These are phyloP conservation scores for Melanotus villosus DNA, from an alignment of 2,888 invertebrate species.

Conservation along the genomic window DNA sequence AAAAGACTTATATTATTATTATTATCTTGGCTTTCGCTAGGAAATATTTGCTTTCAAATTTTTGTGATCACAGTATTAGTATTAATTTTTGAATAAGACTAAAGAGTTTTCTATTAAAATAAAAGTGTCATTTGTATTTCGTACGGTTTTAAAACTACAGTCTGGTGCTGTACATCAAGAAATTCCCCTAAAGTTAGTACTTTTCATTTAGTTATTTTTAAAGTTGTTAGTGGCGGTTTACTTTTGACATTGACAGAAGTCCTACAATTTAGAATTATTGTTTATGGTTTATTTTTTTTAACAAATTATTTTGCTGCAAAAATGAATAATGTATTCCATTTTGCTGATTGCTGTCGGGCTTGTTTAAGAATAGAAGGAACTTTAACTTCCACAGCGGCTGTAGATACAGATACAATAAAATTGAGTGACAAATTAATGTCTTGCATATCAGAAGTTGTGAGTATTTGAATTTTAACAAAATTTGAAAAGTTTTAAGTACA, in stretches of 20 bases:
- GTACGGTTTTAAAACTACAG: no score
- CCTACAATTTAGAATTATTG: constrained; percentile 29
- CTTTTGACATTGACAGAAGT: constrained; percentile 22
- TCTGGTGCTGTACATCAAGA: not conserved
- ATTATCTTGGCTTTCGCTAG: no score
- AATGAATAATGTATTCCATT: constrained; percentile 58
- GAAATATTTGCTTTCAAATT: no score
- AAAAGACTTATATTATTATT: no score
- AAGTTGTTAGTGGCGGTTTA: constrained; percentile 5
- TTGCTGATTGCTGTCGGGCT: constrained; percentile 63
- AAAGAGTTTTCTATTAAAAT: no score
- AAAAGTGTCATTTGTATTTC: no score
- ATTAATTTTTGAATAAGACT: no score
- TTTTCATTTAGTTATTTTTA: not conserved
- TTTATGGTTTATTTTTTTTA: constrained; percentile 37
- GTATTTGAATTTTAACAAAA: no score
- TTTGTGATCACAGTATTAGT: no score
- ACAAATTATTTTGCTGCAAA: constrained; percentile 33
- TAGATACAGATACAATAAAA: constrained; percentile 63
- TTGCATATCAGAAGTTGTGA: constrained; percentile 65
- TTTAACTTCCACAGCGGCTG: constrained; percentile 61
- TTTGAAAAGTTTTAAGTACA: no score
- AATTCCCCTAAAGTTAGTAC: not conserved
- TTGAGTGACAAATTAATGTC: constrained; percentile 63
- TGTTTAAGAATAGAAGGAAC: constrained; percentile 64